Evolutionary conservation across 2,888 invertebrate genomes (phyloP), one percentile per base, ranked within the genome.

Genomic region (Drosophila kuntzei): DNA sequence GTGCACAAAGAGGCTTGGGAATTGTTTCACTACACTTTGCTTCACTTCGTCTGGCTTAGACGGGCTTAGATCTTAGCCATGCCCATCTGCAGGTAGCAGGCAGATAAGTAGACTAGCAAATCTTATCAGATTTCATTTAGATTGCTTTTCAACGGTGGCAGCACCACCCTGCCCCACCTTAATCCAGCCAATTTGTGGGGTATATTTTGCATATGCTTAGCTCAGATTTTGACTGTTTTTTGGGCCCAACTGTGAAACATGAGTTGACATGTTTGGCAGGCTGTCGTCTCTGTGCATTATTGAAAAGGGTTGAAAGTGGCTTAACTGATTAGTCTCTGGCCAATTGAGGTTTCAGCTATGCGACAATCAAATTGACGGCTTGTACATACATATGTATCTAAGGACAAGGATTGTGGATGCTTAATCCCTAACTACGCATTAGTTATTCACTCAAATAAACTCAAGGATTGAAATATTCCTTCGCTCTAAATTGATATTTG

Each of bases 231-330:
- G 51, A 51, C 22, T 54, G 46, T 34, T 62, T 22, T 22, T 25
- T 16, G 4, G 6, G 25, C 2, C 50, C 60, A 41, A 11, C 51
- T 22, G 14, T 4, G 36, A 22, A 41, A 47, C 37, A 3, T 32
- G 41, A 65, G 46, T 70, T 71, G 51, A 77, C 65, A 70, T 75
- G 70, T 87, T 78, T 81, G 81, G 81, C 81, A 82, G 63, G 57
- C 70, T 87, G 87, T 78, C 87, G 68, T 29, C 41, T 46, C 29
- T 32, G 34, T 43, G 46, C 49, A 18, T 50, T 46, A 43, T 66
- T 82, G 81, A 82, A 81, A 87, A 84, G 85, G 81, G 85, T 84
- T 79, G 34, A 58, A 41, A 39, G 59, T 57, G 41, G 29, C 60
- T 67, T 62, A 64, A 61, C 71, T 61, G 44, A 54, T 37, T 51